Conservation (phyloP, 2,113 vertebrate genomes). For the Bettongia penicillata region DNA sequence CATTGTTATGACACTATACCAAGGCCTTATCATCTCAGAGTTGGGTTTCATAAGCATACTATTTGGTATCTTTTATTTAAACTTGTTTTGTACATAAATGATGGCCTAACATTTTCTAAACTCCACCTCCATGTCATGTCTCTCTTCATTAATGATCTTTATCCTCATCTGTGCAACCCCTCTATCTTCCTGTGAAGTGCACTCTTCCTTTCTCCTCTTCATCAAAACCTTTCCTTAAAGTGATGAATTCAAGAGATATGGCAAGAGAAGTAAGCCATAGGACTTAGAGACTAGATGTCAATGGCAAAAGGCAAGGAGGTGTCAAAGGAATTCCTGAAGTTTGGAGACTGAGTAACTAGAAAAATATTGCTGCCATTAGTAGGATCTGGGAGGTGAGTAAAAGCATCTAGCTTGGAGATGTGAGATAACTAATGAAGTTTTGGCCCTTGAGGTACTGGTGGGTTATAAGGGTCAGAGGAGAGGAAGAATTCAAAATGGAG, state of each 20-base stretch:
- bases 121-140: neutral
- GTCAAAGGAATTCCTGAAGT: constrained; percentile 11
- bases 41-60: neutral
- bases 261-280: neutral
- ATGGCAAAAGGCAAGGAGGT: constrained; percentile 1
- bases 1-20: neutral
- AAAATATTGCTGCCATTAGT: neutral
- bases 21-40: neutral
- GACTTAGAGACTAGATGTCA: neutral
- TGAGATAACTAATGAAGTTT: neutral
- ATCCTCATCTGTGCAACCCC: neutral
- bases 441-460: neutral
- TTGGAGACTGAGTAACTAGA: neutral
- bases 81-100: neutral
- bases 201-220: neutral
- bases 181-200: neutral
- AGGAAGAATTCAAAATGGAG: neutral
- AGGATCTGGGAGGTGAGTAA: constrained; percentile 7
- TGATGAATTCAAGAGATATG: neutral
- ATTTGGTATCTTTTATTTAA: neutral
- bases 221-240: neutral
- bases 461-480: neutral
- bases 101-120: neutral
- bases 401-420: neutral
- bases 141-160: neutral